Evolutionary conservation across 2,888 invertebrate genomes (phyloP), one percentile per base, ranked within the genome.

Genomic region (Acanthacorydalis orientalis): DNA sequence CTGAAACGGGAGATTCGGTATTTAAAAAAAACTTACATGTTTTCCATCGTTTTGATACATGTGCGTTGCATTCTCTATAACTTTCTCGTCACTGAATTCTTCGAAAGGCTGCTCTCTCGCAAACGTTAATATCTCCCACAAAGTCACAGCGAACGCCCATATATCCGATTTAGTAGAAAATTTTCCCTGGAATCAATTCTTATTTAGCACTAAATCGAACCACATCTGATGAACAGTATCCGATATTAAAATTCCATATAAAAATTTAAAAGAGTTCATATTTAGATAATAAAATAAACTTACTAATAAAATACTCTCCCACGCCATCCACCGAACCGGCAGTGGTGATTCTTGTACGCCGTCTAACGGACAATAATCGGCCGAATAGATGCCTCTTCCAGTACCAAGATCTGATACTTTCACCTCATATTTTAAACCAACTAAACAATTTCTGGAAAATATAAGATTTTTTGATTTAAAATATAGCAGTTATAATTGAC

Each of bases 251-350:
- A 40, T 43, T 39, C 23, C 2, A 4, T 23, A 23, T 4, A 14
- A 49, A 23, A 31, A 14, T 44, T 32, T 38, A 41, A 38, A 31
- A 45, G 33, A 40, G 14, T 31, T 33, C 9, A 43, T 41, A 16
- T 2, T 45, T 43, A 14, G 10, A 47, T 44, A 15, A 14, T 40
- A 38, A 33, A 48, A 31, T 12, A 47, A 51, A 66, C 72, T 73
- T 65, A 82, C 82, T 74, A 80, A 61, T 51, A 86, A 67, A 53
- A 87, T 77, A 60, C 83, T 82, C 63, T 88, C 87, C 85, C 86
- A 87, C 16, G 86, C 80, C 86, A 88, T 86, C 87, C 87, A 88
- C 57, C 89, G 71, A 55, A 90, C 77, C 15, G 89, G 88, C 56
- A 89, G 68, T 31, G 76, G 72, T 55, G 65, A 64, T 51, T 66